A percentile compares a stretch with the other conserved stretches of the same genome.
These are phyloP conservation scores for Pristionchus maxplancki DNA, from an alignment of 2,888 invertebrate species.

Conservation along the genomic window DNA sequence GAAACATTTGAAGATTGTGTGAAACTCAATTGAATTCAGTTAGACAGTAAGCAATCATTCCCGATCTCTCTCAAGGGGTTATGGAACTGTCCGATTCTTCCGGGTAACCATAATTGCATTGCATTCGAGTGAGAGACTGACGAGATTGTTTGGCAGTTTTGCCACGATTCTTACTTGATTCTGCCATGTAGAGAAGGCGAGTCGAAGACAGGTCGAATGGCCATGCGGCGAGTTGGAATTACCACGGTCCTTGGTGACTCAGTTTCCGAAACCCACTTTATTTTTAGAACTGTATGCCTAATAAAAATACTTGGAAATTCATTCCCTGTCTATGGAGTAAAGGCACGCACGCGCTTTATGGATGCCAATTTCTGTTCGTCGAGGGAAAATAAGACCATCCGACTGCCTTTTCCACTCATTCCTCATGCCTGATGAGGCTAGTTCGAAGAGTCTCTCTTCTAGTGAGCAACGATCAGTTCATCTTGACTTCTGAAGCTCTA, in stretches of 20 bases:
- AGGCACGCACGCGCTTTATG: neutral
- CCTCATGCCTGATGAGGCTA: neutral
- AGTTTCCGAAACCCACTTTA: no score
- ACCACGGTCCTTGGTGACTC: no score
- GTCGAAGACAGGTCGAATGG: neutral
- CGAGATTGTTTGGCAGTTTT: neutral
- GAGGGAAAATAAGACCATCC: neutral
- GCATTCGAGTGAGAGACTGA: neutral
- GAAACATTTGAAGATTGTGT: no score
- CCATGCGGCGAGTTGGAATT: no score
- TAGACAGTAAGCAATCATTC: neutral
- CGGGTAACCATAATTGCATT: constrained; percentile 21
- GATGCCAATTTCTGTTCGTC: neutral
- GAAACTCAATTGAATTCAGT: no score
- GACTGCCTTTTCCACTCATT: neutral
- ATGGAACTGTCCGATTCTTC: neutral
- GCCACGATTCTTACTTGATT: neutral
- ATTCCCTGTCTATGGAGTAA: neutral
- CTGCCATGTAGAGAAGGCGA: neutral
- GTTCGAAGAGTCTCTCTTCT: neutral
- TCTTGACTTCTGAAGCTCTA: neutral
- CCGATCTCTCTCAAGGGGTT: neutral
- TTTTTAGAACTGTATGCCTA: no score
- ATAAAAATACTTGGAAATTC: neutral
- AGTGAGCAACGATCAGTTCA: neutral